Evolutionary conservation across 1,140 invertebrate species (phyloP).

Genomic region (Drosophila kurseongensis): DNA sequence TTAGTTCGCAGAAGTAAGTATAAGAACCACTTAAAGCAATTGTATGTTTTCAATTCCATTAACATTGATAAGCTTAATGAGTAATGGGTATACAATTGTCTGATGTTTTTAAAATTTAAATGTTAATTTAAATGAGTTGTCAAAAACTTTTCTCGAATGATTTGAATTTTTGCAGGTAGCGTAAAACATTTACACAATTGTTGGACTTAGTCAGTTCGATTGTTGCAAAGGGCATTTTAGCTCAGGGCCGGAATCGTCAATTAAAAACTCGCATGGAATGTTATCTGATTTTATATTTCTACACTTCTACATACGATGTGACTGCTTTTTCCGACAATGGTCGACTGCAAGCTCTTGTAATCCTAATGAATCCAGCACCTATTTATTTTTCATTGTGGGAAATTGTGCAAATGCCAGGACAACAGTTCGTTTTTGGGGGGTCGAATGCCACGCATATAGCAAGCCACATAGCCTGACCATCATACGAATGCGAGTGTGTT

Average conservation of each 20-base stretch:
- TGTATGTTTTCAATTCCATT: no score
- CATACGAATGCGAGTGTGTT: constrained; percentile 58
- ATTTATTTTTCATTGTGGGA: constrained; percentile 82
- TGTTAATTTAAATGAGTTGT: no score
- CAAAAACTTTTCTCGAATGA: no score
- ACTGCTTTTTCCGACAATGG: constrained; percentile 35
- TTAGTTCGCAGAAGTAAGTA: no score
- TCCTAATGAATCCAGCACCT: constrained; percentile 81
- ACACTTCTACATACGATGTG: constrained; percentile 11
- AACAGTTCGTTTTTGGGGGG: constrained; percentile 61
- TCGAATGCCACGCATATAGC: constrained; percentile 30
- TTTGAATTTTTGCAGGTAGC: no score
- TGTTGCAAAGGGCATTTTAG: constrained; percentile 1
- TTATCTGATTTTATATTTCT: constrained; percentile 8
- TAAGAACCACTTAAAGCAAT: no score
- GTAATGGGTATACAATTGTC: not conserved
- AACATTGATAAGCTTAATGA: no score
- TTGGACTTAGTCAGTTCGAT: not conserved
- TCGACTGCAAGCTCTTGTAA: constrained; percentile 63
- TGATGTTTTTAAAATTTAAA: no score
- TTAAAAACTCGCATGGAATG: constrained; percentile 2
- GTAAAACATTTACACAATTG: constrained; percentile 3
- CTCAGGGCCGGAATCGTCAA: not conserved
- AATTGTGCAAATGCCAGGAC: constrained; percentile 81
- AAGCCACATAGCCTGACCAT: constrained; percentile 12